These are phyloP conservation scores for Yponomeuta malinellus DNA, from an alignment of 2,888 invertebrate genomes.

Conservation along the genomic window DNA sequence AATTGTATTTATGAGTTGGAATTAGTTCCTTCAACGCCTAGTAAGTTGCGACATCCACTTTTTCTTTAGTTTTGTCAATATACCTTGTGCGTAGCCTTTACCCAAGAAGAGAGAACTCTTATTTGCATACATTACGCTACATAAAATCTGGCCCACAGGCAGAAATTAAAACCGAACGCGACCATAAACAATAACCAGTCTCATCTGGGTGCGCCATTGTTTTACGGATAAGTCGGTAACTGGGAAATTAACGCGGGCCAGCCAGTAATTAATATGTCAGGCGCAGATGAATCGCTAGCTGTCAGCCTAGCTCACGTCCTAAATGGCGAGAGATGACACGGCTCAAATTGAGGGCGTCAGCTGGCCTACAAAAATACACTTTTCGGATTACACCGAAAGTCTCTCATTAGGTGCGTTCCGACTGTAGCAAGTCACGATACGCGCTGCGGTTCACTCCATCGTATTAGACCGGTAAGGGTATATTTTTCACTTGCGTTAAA, in stretches of 20 bases:
- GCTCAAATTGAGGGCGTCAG: neutral
- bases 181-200: neutral
- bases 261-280: constrained; percentile 16
- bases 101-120: too few relatives aligned
- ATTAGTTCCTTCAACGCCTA: too few relatives aligned
- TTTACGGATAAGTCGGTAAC: constrained; percentile 1
- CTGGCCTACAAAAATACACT: neutral
- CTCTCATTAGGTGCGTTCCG: too few relatives aligned
- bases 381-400: too few relatives aligned
- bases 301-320: neutral
- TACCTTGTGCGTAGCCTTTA: too few relatives aligned
- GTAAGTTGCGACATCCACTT: too few relatives aligned
- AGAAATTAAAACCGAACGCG: neutral
- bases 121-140: neutral
- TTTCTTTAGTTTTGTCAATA: too few relatives aligned
- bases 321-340: neutral
- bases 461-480: too few relatives aligned
- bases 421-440: too few relatives aligned
- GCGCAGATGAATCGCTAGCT: constrained; percentile 10
- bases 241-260: neutral
- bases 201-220: constrained; percentile 1
- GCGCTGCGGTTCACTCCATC: too few relatives aligned
- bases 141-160: neutral
- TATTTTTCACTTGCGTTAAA: too few relatives aligned
- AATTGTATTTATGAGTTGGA: too few relatives aligned